Evolutionary conservation across 2,113 vertebrate genomes (phyloP).

Genomic region (Sialia sialis): DNA sequence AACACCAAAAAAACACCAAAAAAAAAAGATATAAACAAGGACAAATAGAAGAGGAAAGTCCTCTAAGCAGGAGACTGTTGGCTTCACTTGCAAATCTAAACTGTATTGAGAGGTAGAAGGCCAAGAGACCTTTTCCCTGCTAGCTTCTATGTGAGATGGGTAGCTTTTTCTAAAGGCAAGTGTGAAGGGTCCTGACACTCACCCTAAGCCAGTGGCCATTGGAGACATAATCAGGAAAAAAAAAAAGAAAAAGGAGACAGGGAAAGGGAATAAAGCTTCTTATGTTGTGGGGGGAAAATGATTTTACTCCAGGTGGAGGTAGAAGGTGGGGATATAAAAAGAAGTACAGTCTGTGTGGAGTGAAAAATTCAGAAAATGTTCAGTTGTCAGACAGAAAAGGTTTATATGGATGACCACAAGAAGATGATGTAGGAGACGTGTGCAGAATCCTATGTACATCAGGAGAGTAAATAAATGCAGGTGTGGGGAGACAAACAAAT

Average conservation of each 20-base stretch:
- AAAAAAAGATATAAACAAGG: too few relatives aligned
- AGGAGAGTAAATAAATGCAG: background rate
- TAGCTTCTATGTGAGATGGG: background rate
- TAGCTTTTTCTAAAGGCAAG: background rate
- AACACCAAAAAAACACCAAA: background rate
- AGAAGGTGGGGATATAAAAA: background rate
- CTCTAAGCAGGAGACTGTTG: background rate
- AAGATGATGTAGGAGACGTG: background rate
- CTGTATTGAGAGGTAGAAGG: background rate
- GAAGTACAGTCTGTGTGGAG: background rate
- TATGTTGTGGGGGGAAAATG: background rate
- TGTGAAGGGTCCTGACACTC: background rate
- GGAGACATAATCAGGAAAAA: background rate
- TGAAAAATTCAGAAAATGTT: background rate
- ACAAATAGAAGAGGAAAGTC: background rate
- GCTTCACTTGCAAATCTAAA: background rate
- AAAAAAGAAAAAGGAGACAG: too few relatives aligned
- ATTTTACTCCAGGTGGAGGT: background rate
- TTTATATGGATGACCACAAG: background rate
- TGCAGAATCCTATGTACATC: background rate
- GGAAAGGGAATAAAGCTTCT: background rate
- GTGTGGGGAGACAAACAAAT: background rate
- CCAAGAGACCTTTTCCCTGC: background rate
- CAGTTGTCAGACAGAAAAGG: background rate
- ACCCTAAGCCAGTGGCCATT: background rate